These are phyloP conservation scores for Anabacerthia variegaticeps DNA, from an alignment of 2,797 vertebrate genomes.

Conservation along the genomic window DNA sequence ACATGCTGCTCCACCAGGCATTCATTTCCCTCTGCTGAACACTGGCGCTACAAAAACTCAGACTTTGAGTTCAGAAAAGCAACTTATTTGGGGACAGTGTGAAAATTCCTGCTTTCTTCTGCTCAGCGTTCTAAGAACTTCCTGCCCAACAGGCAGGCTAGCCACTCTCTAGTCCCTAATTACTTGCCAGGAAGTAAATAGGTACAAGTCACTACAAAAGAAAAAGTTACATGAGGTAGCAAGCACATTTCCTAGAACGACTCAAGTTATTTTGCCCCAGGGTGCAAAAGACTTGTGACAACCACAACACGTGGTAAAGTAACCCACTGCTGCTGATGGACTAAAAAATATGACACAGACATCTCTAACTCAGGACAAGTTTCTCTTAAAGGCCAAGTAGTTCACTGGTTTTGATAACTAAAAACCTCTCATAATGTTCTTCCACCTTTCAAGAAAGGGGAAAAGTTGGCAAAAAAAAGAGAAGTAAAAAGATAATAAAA, in stretches of 20 bases:
- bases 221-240: neutral
- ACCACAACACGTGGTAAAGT: fast-evolving
- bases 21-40: neutral
- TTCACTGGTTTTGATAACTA: neutral
- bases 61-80: neutral
- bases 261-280: neutral
- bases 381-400: neutral
- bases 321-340: neutral
- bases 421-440: neutral
- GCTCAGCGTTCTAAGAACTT: neutral
- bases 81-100: neutral
- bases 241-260: neutral
- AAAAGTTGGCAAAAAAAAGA: neutral
- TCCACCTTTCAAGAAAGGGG: neutral
- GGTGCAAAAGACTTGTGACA: neutral
- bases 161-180: neutral
- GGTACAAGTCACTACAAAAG: neutral
- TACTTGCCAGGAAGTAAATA: neutral
- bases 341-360: neutral
- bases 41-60: neutral
- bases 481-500: neutral
- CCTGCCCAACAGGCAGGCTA: neutral
- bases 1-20: neutral
- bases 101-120: neutral
- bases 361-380: neutral